Percentiles rank a stretch among this genome's conserved stretches.
Evolutionary conservation across 2,888 invertebrate species (phyloP).

Genomic region (Ptilodon capucinus): DNA sequence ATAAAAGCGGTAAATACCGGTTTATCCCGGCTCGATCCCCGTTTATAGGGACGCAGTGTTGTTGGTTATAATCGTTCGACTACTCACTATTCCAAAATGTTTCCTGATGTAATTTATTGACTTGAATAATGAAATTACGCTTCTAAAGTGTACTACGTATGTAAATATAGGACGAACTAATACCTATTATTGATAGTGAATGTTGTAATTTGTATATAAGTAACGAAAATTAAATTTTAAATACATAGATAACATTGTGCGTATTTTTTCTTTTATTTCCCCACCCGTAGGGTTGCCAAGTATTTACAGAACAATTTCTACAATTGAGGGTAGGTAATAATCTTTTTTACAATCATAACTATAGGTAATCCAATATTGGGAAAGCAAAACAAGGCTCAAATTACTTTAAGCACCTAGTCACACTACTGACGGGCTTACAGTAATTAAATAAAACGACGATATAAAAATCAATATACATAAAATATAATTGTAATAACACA

Average conservation of each 20-base stretch:
- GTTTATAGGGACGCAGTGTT: constrained; percentile 41
- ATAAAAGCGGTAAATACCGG: constrained; percentile 12
- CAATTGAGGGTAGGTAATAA: too few relatives aligned
- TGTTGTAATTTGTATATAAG: constrained; percentile 83
- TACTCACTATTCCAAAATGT: constrained; percentile 68
- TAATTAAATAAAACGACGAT: constrained; percentile 39
- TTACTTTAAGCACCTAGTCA: not conserved
- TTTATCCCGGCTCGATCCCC: constrained; percentile 46
- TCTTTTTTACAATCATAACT: too few relatives aligned
- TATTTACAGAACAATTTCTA: too few relatives aligned
- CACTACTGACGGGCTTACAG: too few relatives aligned
- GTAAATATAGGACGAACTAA: constrained; percentile 81
- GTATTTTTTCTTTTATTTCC: constrained; percentile 47
- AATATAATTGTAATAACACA: constrained; percentile 58
- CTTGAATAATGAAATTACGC: constrained; percentile 76
- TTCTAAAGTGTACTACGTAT: constrained; percentile 81
- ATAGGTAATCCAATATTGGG: too few relatives aligned
- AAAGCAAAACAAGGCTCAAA: too few relatives aligned
- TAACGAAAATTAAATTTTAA: constrained; percentile 83
- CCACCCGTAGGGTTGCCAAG: too few relatives aligned
- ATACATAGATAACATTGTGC: constrained; percentile 79
- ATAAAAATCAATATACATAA: constrained; percentile 58
- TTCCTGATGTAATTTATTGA: constrained; percentile 77
- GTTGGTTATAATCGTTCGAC: constrained; percentile 58
- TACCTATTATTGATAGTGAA: constrained; percentile 80